Percentiles rank a stretch among this genome's conserved stretches.
phyloP scores from a whole-genome alignment of 2,797 vertebrate species.

The Poecilia wingei region DNA sequence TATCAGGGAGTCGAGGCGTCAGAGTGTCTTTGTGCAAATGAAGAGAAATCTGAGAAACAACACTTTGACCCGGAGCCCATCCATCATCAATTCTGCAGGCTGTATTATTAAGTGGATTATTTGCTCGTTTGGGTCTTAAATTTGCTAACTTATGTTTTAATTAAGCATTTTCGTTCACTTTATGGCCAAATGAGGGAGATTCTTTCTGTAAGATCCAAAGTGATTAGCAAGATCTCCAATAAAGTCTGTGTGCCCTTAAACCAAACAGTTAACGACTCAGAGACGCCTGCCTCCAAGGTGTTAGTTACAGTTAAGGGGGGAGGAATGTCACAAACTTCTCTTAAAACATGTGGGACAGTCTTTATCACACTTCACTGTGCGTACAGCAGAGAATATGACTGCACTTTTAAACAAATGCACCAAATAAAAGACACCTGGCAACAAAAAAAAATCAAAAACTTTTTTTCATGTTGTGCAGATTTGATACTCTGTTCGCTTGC shows the following conservation, averaged over 20 bases:
- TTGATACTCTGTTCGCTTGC: conserved; percentile 39
- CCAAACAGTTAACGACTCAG: neutral
- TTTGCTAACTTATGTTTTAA: neutral
- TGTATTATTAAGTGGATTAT: conserved; percentile 52
- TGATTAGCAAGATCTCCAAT: neutral
- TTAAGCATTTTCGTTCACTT: neutral
- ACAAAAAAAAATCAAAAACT: conserved; percentile 55
- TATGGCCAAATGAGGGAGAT: neutral
- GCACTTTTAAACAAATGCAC: conserved; percentile 9
- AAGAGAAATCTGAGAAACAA: conserved; percentile 95
- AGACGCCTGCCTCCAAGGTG: neutral
- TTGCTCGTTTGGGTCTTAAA: neutral
- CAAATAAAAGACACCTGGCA: conserved; percentile 68
- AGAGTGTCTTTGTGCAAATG: conserved; percentile 95
- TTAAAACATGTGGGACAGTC: neutral
- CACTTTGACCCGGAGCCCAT: conserved; percentile 89
- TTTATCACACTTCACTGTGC: neutral
- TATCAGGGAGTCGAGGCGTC: conserved; percentile 91
- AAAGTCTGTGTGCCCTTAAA: neutral
- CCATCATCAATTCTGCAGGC: conserved; percentile 59
- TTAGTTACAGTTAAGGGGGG: conserved; percentile 1
- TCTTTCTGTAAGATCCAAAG: neutral
- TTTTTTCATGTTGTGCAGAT: conserved; percentile 48
- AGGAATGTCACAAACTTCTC: neutral
- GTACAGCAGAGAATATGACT: neutral